Evolutionary conservation across 2,113 vertebrate species (phyloP).

Genomic region (Xenopus borealis): DNA sequence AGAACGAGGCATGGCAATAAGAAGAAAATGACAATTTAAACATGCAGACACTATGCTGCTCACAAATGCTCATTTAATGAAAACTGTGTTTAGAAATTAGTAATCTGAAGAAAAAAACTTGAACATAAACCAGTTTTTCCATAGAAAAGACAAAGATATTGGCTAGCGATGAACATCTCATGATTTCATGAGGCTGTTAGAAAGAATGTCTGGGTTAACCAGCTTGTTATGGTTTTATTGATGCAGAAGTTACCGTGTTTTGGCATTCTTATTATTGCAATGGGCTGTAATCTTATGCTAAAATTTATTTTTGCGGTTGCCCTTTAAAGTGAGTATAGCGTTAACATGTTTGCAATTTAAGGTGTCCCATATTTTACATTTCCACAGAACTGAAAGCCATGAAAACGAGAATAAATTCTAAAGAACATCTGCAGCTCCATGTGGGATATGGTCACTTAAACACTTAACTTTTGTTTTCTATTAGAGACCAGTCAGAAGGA

Average conservation of each 20-base stretch:
- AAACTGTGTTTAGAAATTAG: conserved; percentile 32
- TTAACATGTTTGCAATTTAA: conserved; percentile 66
- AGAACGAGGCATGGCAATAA: not conserved
- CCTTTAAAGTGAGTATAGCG: conserved; percentile 63
- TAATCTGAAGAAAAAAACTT: conserved; percentile 21
- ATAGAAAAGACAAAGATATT: conserved; percentile 22
- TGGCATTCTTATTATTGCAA: conserved; percentile 58
- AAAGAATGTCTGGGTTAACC: conserved; percentile 67
- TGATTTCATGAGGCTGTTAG: conserved; percentile 66
- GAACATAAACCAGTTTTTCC: conserved; percentile 22
- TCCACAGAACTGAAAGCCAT: not conserved
- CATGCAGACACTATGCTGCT: conserved; percentile 15
- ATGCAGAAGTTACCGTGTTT: conserved; percentile 52
- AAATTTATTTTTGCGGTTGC: conserved; percentile 64
- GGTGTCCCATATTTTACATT: conserved; percentile 54
- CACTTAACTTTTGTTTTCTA: conserved; percentile 52
- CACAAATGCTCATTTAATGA: conserved; percentile 26
- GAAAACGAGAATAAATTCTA: conserved; percentile 45
- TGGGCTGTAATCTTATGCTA: conserved; percentile 60
- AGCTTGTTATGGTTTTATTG: conserved; percentile 54
- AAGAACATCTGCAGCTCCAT: conserved; percentile 50
- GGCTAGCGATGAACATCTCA: conserved; percentile 53
- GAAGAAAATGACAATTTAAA: not conserved
- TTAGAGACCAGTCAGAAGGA: conserved; percentile 49
- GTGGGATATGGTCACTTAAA: conserved; percentile 49